These are phyloP conservation scores for Nasonia vitripennis DNA, from an alignment of 1,140 invertebrate genomes.

Conservation along the genomic window DNA sequence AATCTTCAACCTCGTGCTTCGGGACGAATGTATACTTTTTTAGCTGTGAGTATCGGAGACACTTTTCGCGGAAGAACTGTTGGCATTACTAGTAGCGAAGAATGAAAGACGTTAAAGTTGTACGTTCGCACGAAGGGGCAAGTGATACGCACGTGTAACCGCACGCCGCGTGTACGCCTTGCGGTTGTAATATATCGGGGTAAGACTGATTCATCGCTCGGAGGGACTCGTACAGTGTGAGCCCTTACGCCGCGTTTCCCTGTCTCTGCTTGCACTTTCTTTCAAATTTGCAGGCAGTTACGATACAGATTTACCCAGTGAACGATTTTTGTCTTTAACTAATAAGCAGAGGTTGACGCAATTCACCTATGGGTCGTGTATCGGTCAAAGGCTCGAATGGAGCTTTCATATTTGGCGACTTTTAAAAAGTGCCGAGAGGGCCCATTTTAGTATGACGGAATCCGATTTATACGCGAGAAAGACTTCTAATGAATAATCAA, in stretches of 20 bases:
- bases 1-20: not conserved
- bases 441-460: not conserved
- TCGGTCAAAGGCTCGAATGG: no score
- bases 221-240: not conserved
- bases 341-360: no score
- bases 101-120: not conserved
- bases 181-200: constrained; percentile 21
- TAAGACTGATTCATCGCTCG: not conserved
- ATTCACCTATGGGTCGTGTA: no score
- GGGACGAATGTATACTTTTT: not conserved
- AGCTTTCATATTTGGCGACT: no score
- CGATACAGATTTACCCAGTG: no score
- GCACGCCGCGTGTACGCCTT: not conserved
- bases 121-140: not conserved
- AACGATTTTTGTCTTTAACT: no score
- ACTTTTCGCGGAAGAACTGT: not conserved
- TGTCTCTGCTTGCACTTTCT: not conserved
- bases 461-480: not conserved
- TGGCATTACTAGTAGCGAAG: not conserved
- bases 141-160: not conserved
- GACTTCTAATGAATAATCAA: constrained; percentile 32
- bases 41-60: not conserved
- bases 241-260: not conserved
- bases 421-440: not conserved
- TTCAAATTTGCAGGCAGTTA: no score